Evolutionary conservation across 2,888 invertebrate species (phyloP), one percentile per base, ranked within the genome.

Genomic region (Tridacna crocea): DNA sequence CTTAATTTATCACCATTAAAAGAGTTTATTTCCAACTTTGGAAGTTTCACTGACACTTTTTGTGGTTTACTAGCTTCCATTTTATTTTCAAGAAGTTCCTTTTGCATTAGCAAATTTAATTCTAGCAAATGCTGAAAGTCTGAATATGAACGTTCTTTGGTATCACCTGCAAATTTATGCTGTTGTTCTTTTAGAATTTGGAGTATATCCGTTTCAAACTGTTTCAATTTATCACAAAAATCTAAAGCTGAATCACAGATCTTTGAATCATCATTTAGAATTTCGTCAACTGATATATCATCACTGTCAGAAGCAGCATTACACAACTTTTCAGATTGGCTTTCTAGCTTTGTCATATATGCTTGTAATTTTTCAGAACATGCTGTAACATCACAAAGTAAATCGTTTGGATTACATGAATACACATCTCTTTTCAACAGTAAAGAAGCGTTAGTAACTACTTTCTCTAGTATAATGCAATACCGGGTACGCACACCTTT

Each of bases 1-100:
- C 24, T n/a, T 22, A 77, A 24, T 36, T 60, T 77, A 61, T 77
- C 48, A 24, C 77, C 77, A 72, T 27, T 46, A 26, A 77, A 77
- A 22, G 36, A 36, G n/a, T 3, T 13, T 58, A 70, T 55, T 15
- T 76, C 70, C 8, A 68, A 17, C 47, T 77, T 77, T 46, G 77
- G 70, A n/a, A 77, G 22, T 61, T 72, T 77, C 10, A 77, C 61
- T 10, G 58, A 36, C 36, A 36, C 12, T n/a, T 58, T n/a, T 13
- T 19, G 36, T 15, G 15, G 17, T 17, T 36, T 15, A 15, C 24
- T 26, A 19, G 17, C 24, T 51, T 72, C 24, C 15, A 48, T 24
- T 48, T 22, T 47, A 48, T 47, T 72, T n/a, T 47, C 46, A 26
- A 72, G 15, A 15, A 72, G 11, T n/a, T 48, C 48, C n/a, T 72